Conservation (phyloP, 2,113 vertebrate genomes). For the Emydura subglobosa region DNA sequence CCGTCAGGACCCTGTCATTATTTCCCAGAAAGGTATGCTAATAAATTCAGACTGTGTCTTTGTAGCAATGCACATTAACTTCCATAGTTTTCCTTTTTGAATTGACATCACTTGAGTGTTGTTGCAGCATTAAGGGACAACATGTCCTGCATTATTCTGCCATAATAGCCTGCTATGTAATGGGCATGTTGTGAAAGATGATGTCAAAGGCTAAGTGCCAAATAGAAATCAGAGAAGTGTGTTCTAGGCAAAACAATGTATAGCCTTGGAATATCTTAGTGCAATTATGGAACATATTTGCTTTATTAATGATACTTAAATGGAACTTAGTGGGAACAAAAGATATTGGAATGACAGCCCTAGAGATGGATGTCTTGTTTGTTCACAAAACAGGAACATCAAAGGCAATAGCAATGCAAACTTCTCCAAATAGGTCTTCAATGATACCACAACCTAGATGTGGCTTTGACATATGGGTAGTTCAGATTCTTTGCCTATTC, state of each 20-base stretch:
- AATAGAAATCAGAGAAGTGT: background rate
- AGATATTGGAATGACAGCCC: background rate
- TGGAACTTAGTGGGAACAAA: background rate
- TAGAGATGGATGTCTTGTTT: background rate
- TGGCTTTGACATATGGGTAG: background rate
- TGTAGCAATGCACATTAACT: background rate
- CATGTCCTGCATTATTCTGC: background rate
- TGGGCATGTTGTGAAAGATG: background rate
- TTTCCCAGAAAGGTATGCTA: background rate
- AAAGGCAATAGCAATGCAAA: background rate
- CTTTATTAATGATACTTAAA: conserved; percentile 1
- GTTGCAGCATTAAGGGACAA: background rate
- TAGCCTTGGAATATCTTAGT: rapidly evolving
- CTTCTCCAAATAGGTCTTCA: background rate
- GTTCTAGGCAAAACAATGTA: background rate
- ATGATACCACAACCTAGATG: background rate
- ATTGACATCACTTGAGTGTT: background rate
- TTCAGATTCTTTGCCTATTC: background rate
- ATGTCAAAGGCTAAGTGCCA: conserved; percentile 1
- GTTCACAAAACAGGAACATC: background rate
- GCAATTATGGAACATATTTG: background rate
- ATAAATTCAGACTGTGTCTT: background rate
- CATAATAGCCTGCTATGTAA: background rate
- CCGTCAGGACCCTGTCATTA: background rate
- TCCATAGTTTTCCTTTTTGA: background rate